These are phyloP conservation scores for Actinopyga echinites DNA, from an alignment of 53 echinoderm and acorn worm species.

Conservation along the genomic window DNA sequence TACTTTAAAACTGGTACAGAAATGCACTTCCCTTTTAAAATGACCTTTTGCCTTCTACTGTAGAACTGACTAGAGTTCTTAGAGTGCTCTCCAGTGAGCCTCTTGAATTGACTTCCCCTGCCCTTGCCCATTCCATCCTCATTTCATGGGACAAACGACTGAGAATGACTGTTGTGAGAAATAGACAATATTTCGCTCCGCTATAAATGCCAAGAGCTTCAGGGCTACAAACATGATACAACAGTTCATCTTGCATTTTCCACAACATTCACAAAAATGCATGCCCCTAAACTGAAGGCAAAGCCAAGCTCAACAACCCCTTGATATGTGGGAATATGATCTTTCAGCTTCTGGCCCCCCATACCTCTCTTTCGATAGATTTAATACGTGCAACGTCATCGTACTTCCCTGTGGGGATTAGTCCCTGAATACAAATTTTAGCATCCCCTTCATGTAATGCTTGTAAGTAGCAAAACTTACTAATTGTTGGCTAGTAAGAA, in stretches of 20 bases:
- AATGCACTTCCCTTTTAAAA: too few relatives aligned
- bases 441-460: not conserved
- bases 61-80: too few relatives aligned
- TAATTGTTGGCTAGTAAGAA: not conserved
- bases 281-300: not conserved
- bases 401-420: not conserved
- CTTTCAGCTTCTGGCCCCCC: not conserved
- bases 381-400: not conserved
- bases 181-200: not conserved
- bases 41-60: too few relatives aligned
- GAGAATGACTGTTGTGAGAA: not conserved
- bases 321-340: not conserved
- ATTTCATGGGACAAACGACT: not conserved
- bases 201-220: not conserved
- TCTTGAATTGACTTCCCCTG: not conserved
- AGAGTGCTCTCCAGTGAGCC: too few relatives aligned
- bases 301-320: not conserved
- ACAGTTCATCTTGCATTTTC: slow-evolving; percentile 2
- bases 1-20: too few relatives aligned
- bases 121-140: slow-evolving; percentile 9
- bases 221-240: not conserved
- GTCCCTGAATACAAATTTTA: not conserved
- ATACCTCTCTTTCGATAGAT: not conserved
- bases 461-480: not conserved
- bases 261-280: not conserved